Conservation (phyloP, 2,797 vertebrate species). For the Anniella stebbinsi region DNA sequence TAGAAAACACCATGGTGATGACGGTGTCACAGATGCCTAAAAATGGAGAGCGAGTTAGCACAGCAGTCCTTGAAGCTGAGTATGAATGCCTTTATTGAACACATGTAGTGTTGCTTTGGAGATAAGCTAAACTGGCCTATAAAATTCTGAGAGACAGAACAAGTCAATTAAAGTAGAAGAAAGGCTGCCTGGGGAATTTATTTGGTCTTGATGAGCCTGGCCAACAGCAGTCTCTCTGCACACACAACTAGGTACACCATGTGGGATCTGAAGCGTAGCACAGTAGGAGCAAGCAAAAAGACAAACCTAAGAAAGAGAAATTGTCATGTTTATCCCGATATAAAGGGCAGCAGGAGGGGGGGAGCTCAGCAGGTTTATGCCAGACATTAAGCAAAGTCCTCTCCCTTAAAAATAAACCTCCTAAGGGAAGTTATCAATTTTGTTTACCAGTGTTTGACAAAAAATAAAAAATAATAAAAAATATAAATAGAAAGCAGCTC, state of each 20-base stretch:
- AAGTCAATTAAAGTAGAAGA: slow-evolving; percentile 49
- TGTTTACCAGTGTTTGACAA: slow-evolving; percentile 41
- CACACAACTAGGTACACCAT: background rate
- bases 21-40: slow-evolving; percentile 42
- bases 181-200: slow-evolving; percentile 23
- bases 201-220: slow-evolving; percentile 46
- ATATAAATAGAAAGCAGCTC: background rate
- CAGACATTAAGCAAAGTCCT: slow-evolving; percentile 11
- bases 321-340: slow-evolving; percentile 29
- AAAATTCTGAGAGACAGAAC: slow-evolving; percentile 48
- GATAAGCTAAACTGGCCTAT: slow-evolving; percentile 53
- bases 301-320: slow-evolving; percentile 38
- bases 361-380: slow-evolving; percentile 1
- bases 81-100: slow-evolving; percentile 47
- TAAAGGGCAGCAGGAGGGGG: background rate
- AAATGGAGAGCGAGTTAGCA: slow-evolving; percentile 52
- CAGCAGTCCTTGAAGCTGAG: slow-evolving; percentile 50
- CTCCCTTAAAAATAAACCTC: background rate
- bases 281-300: slow-evolving; percentile 37
- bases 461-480: slow-evolving; percentile 39
- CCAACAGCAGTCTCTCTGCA: background rate
- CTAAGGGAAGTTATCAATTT: slow-evolving; percentile 49
- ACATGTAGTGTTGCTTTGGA: slow-evolving; percentile 28
- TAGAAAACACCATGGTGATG: slow-evolving; percentile 60
- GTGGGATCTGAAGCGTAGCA: slow-evolving; percentile 9